Evolutionary conservation across 1,140 invertebrate species (phyloP).

Genomic region (Asobara japonica): DNA sequence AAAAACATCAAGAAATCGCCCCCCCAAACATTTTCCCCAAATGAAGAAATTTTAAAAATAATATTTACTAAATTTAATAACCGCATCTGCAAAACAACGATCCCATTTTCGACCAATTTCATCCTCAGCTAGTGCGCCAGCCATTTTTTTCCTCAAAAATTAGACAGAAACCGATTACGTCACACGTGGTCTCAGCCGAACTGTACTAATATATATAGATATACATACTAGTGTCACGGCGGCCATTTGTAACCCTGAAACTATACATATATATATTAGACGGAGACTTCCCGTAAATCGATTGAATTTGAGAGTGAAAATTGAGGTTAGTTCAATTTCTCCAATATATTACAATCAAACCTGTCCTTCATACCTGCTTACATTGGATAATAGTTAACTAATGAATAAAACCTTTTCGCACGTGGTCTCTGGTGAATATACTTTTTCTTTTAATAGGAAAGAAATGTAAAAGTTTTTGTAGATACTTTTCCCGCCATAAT

Average conservation of each 20-base stretch:
- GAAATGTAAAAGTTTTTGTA: too few species aligned
- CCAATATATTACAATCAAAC: too few species aligned
- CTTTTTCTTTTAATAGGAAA: too few species aligned
- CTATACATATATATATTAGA: too few species aligned
- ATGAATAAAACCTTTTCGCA: too few species aligned
- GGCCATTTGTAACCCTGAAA: too few species aligned
- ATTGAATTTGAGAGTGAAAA: not conserved
- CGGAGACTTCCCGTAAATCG: not conserved
- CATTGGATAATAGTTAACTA: too few species aligned
- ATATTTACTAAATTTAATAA: conserved; percentile 65
- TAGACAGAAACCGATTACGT: not conserved
- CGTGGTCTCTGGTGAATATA: too few species aligned
- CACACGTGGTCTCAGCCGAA: not conserved
- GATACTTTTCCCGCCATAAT: too few species aligned
- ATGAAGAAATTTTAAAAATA: not conserved
- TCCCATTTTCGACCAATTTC: conserved; percentile 68
- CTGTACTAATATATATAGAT: too few species aligned
- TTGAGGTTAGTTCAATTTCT: not conserved
- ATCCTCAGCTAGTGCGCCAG: conserved; percentile 59
- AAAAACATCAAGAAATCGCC: conserved; percentile 1
- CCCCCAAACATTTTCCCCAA: not conserved
- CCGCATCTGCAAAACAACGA: conserved; percentile 63
- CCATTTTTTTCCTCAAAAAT: conserved; percentile 53
- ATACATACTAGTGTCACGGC: too few species aligned
- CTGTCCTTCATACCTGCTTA: too few species aligned